A percentile compares a stretch with the other conserved stretches of the same genome.
phyloP scores from a whole-genome alignment of 2,113 vertebrate genomes.

The Calyptommatus sinebrachiatus region DNA sequence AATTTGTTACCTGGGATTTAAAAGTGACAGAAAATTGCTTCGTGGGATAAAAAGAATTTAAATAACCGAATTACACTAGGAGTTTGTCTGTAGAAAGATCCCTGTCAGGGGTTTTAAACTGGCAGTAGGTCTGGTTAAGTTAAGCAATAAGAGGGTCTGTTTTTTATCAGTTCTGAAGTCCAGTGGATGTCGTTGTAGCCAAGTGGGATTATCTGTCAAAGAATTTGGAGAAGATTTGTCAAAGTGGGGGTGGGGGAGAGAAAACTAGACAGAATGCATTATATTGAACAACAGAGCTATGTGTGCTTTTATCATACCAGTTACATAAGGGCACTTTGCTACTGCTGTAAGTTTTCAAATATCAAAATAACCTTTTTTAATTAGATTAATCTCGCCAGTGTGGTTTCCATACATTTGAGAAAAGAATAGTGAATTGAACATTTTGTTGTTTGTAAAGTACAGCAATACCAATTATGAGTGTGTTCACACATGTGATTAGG shows the following conservation, averaged over 20 bases:
- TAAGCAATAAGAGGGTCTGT: conserved; percentile 31
- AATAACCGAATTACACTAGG: background rate
- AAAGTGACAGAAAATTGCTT: conserved; percentile 61
- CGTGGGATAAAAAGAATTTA: conserved; percentile 37
- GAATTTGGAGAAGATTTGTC: conserved; percentile 42
- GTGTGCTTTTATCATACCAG: background rate
- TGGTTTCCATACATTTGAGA: conserved; percentile 48
- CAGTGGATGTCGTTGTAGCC: conserved; percentile 41
- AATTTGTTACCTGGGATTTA: conserved; percentile 53
- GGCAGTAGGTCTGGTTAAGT: conserved; percentile 19
- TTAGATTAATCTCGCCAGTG: conserved; percentile 35
- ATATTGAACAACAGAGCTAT: conserved; percentile 13
- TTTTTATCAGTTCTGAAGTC: conserved; percentile 35
- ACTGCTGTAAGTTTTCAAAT: conserved; percentile 14
- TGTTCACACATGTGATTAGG: too few species aligned
- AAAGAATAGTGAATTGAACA: conserved; percentile 24
- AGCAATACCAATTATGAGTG: conserved; percentile 46
- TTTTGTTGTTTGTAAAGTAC: conserved; percentile 42
- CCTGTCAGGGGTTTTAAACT: background rate
- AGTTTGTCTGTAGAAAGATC: conserved; percentile 22
- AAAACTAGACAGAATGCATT: conserved; percentile 17
- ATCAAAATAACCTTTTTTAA: conserved; percentile 12
- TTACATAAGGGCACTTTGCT: conserved; percentile 27
- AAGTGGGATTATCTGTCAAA: conserved; percentile 33
- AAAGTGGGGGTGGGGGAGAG: conserved; percentile 22